phyloP scores from a whole-genome alignment of 2,113 vertebrate species.

The Crotalus viridis region DNA sequence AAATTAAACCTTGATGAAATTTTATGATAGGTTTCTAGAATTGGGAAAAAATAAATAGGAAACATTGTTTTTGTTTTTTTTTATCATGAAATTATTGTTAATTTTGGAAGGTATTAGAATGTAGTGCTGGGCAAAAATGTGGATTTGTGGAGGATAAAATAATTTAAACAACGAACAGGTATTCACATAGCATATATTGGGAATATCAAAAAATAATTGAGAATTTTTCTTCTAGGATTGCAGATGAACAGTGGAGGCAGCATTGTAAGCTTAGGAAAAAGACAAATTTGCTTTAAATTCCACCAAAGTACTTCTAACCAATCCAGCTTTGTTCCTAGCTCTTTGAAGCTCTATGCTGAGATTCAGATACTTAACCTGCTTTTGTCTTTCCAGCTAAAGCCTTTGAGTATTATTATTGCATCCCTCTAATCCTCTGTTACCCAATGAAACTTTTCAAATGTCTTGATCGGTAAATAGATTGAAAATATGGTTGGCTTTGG shows the following conservation, averaged over 20 bases:
- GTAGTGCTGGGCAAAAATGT: conserved; percentile 21
- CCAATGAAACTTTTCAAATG: not conserved
- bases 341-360: conserved; percentile 43
- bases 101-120: conserved; percentile 46
- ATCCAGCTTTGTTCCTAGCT: conserved; percentile 6
- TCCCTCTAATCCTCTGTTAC: not conserved
- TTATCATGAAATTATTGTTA: conserved; percentile 25
- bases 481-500: not conserved
- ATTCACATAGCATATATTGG: not conserved
- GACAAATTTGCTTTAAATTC: not conserved
- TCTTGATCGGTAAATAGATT: not conserved
- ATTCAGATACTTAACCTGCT: conserved; percentile 29
- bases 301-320: not conserved
- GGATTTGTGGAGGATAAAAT: not conserved
- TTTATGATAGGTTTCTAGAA: not conserved
- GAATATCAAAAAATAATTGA: not conserved
- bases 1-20: not conserved
- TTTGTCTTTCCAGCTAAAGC: conserved; percentile 38
- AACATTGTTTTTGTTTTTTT: not conserved
- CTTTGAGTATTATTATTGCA: not conserved
- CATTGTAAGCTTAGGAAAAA: not conserved
- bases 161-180: not conserved
- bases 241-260: not conserved
- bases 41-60: not conserved
- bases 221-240: not conserved